Percentiles rank a stretch among this genome's conserved stretches.
phyloP scores from a whole-genome alignment of 2,888 invertebrate genomes.

The Drosophila picticornis region DNA sequence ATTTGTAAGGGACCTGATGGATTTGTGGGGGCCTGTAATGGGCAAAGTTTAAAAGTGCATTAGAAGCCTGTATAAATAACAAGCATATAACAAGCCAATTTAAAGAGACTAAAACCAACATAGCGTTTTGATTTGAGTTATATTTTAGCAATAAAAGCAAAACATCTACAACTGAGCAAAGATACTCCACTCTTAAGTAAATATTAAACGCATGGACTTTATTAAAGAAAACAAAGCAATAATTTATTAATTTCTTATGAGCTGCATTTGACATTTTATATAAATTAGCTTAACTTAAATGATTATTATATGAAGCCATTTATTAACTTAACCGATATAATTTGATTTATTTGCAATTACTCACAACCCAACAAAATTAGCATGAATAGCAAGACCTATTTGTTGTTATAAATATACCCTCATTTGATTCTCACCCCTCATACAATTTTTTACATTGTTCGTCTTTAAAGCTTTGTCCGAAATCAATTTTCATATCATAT shows the following conservation, averaged over 20 bases:
- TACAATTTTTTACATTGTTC: conserved; percentile 4
- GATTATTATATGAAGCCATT: neutral
- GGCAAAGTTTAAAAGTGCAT: conserved; percentile 71
- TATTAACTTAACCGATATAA: neutral
- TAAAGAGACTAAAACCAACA: conserved; percentile 37
- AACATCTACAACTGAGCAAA: neutral
- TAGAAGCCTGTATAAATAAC: conserved; percentile 72
- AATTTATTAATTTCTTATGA: no score
- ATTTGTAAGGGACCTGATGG: conserved; percentile 48
- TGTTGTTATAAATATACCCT: conserved; percentile 3
- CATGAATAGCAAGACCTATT: neutral
- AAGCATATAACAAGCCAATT: conserved; percentile 40
- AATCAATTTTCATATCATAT: conserved; percentile 42
- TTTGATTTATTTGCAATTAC: neutral
- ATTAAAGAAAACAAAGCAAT: neutral
- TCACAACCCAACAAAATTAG: neutral
- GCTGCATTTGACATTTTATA: neutral
- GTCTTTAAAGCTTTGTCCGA: conserved; percentile 39
- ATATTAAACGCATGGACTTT: neutral
- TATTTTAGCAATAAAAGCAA: neutral
- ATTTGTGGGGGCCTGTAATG: conserved; percentile 40
- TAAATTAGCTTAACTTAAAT: neutral
- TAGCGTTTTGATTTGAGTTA: conserved; percentile 16
- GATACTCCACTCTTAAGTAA: neutral
- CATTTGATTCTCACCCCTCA: conserved; percentile 7